Evolutionary conservation across 30 jellyfish, hydroid and myxozoan genomes (phyloP).

Genomic region (Aurelia aurita): DNA sequence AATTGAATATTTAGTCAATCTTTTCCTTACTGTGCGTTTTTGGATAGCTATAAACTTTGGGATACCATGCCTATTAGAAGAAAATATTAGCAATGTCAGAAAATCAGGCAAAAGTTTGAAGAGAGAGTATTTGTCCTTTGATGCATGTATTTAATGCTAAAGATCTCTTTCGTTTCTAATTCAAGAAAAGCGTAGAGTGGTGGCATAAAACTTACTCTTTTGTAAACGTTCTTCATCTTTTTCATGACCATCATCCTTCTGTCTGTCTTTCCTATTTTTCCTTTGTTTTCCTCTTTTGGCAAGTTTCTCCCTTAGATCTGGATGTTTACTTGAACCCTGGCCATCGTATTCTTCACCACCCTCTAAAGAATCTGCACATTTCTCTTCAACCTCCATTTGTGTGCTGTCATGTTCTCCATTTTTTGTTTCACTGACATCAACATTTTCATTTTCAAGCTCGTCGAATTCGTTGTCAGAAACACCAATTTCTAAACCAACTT

Average conservation of each 20-base stretch:
- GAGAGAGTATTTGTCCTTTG: too few species aligned
- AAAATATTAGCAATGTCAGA: too few species aligned
- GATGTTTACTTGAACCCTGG: not conserved
- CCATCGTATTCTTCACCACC: not conserved
- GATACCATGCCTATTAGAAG: too few species aligned
- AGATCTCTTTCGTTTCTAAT: too few species aligned
- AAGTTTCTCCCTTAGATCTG: too few species aligned
- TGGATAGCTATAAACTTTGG: too few species aligned
- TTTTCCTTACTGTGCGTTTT: too few species aligned
- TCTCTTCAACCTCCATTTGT: constrained; percentile 50
- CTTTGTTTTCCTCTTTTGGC: not conserved
- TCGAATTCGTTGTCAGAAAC: constrained; percentile 56
- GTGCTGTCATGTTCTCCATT: constrained; percentile 15
- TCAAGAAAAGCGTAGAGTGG: too few species aligned
- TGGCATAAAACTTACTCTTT: too few species aligned
- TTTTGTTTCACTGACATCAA: constrained; percentile 19
- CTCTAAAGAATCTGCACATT: not conserved
- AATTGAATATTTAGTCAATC: too few species aligned
- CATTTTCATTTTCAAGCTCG: constrained; percentile 43
- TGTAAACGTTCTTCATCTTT: not conserved
- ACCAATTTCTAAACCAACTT: constrained; percentile 33
- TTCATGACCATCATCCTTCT: not conserved
- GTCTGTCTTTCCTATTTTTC: not conserved
- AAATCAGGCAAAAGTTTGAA: too few species aligned
- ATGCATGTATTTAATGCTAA: too few species aligned